Evolutionary conservation across 2,888 invertebrate species (phyloP).

Genomic region (Euproctis similis): DNA sequence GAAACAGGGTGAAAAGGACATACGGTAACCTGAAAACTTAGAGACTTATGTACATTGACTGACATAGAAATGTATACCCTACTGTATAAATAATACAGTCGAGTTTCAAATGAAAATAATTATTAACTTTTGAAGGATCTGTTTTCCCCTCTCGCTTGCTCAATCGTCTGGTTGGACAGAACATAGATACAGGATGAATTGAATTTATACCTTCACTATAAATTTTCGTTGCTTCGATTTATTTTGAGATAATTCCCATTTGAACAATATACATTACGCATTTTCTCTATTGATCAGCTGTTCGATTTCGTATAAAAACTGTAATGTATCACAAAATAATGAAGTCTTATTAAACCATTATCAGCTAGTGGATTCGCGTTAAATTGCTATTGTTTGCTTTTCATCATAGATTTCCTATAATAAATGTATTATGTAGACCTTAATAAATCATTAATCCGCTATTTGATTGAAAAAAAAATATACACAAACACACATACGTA

Average conservation of each 20-base stretch:
- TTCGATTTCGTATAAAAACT: background rate
- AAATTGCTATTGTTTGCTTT: too few relatives aligned
- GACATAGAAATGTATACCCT: conserved; percentile 20
- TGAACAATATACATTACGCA: conserved; percentile 20
- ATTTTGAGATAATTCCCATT: conserved; percentile 14
- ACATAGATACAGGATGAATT: conserved; percentile 67
- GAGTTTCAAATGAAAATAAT: conserved; percentile 17
- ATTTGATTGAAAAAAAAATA: too few relatives aligned
- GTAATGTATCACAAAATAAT: conserved; percentile 9
- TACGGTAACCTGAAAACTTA: conserved; percentile 26
- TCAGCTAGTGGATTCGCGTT: too few relatives aligned
- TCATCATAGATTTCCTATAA: too few relatives aligned
- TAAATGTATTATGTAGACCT: too few relatives aligned
- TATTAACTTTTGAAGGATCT: conserved; percentile 57
- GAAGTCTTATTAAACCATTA: too few relatives aligned
- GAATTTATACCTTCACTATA: conserved; percentile 56
- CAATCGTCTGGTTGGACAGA: conserved; percentile 62
- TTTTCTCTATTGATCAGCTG: too few relatives aligned
- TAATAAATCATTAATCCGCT: too few relatives aligned
- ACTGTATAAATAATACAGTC: conserved; percentile 2
- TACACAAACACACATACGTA: too few relatives aligned
- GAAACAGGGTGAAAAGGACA: conserved; percentile 70
- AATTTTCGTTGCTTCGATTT: conserved; percentile 29
- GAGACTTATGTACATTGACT: conserved; percentile 29
- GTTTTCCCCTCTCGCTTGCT: conserved; percentile 50